Base-by-base conservation (phyloP, 2,888 invertebrate genomes). In the Onthophagus sagittarius region DNA sequence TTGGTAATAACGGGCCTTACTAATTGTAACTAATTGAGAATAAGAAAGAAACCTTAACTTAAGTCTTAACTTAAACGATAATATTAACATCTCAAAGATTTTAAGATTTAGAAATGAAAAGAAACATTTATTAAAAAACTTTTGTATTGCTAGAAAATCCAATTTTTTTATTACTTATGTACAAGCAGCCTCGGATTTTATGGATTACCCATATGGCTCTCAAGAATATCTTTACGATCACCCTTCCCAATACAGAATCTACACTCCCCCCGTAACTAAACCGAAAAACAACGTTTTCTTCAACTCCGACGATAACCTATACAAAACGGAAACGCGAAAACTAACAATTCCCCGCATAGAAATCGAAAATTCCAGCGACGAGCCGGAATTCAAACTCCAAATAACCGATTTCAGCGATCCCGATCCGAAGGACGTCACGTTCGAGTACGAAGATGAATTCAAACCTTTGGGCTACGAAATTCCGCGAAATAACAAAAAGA, bases 321-420 rank as follows among this genome's bases (percentile, higher is more conserved):
- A 84, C 76, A 84, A 83, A 78, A 80, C 82, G 7, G 85, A 84
- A 78, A 79, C 80, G 72, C 83, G 82, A 77, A 79, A 84, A 63
- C 13, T 74, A 53, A 79, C 81, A 53, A 84, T 86, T 77, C 85
- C 85, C 14, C 81, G 84, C 63, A 85, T 85, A 33, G 83, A 85
- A 77, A 83, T 85, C 39, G 82, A 83, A 75, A 79, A 77, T 32
- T 15, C 15, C 9, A 15, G 15, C 14, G 80, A 80, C 65, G 83
- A 83, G 70, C 84, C 84, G 2, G 80, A 82, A 73, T 85, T 85
- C 75, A 84, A 81, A 74, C 77, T 85, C 63, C 84, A 85, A 81
- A 83, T 85, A 6, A 85, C 85, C 3, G 84, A 86, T 79, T 86
- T 85, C 77, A 85, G 85, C 5, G 85, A 85, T 74, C 84, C 84